phyloP scores from a whole-genome alignment of 2,797 vertebrate genomes.

The Schizopygopsis pylzovi region DNA sequence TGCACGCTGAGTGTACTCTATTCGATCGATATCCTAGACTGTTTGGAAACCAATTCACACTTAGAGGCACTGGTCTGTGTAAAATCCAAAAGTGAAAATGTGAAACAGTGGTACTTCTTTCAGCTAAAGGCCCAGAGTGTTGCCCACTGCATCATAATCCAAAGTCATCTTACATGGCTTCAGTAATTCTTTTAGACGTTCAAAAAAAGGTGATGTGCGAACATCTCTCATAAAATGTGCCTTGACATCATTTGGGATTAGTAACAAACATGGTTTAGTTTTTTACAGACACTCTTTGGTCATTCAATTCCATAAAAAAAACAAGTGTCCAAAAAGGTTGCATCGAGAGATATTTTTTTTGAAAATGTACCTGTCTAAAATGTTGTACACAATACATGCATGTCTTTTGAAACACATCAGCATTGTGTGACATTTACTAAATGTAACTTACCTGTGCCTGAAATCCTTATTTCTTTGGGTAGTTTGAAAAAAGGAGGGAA shows the following conservation, averaged over 20 bases:
- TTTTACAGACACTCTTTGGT: neutral
- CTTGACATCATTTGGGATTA: neutral
- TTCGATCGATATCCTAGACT: constrained; percentile 30
- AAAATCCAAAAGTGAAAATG: constrained; percentile 40
- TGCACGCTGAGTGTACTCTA: neutral
- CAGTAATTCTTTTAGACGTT: neutral
- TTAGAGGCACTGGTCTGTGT: neutral
- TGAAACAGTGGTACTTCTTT: constrained; percentile 5
- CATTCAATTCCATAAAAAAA: neutral
- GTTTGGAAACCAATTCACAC: constrained; percentile 37
- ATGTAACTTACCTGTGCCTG: constrained; percentile 96
- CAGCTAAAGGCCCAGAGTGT: constrained; percentile 1
- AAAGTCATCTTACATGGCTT: neutral
- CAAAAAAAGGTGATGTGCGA: neutral
- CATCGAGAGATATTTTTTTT: neutral
- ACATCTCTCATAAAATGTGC: constrained; percentile 17
- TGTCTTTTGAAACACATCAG: neutral
- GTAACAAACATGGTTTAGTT: neutral
- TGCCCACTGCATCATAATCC: neutral
- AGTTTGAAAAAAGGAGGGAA: constrained; percentile 36
- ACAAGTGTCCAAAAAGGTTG: neutral
- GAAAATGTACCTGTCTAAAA: neutral
- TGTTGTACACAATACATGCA: neutral
- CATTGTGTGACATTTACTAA: neutral
- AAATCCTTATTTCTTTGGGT: constrained; percentile 99